A percentile compares a stretch with the other conserved stretches of the same genome.
phyloP scores from a whole-genome alignment of 2,797 vertebrate genomes.

The Darevskia mixta region DNA sequence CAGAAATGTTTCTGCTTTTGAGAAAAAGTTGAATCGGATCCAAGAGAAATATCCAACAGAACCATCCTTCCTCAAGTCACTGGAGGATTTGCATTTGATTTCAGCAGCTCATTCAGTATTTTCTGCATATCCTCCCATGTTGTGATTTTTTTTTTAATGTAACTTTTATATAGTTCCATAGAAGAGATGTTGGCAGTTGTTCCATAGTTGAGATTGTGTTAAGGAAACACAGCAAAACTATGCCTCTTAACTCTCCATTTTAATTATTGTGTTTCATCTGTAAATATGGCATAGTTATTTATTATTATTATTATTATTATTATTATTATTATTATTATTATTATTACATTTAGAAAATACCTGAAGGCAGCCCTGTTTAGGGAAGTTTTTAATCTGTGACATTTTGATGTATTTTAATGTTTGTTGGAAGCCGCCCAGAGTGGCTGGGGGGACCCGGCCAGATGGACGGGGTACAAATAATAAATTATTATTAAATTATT shows the following conservation, averaged over 20 bases:
- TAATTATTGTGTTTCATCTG: not conserved
- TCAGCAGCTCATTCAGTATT: slow-evolving; percentile 1
- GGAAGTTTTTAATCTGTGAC: too few relatives aligned
- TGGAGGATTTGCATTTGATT: slow-evolving; percentile 32
- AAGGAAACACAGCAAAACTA: not conserved
- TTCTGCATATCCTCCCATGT: not conserved
- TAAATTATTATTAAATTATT: too few relatives aligned
- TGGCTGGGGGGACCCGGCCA: too few relatives aligned
- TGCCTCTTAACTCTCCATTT: not conserved
- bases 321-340: too few relatives aligned
- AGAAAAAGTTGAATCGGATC: slow-evolving; percentile 11
- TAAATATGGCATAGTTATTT: not conserved
- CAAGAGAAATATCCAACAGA: slow-evolving; percentile 8
- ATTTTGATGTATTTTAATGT: too few relatives aligned
- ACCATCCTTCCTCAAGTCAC: not conserved
- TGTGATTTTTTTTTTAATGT: not conserved
- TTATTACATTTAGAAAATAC: too few relatives aligned
- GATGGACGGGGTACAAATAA: too few relatives aligned
- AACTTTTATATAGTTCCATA: not conserved
- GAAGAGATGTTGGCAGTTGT: not conserved
- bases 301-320: too few relatives aligned
- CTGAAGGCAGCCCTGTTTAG: too few relatives aligned
- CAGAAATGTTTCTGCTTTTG: slow-evolving; percentile 21
- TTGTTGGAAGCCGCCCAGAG: too few relatives aligned
- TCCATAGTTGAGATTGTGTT: not conserved